Evolutionary conservation across 2,888 invertebrate genomes (phyloP).

Genomic region (Drosophila seclusa): DNA sequence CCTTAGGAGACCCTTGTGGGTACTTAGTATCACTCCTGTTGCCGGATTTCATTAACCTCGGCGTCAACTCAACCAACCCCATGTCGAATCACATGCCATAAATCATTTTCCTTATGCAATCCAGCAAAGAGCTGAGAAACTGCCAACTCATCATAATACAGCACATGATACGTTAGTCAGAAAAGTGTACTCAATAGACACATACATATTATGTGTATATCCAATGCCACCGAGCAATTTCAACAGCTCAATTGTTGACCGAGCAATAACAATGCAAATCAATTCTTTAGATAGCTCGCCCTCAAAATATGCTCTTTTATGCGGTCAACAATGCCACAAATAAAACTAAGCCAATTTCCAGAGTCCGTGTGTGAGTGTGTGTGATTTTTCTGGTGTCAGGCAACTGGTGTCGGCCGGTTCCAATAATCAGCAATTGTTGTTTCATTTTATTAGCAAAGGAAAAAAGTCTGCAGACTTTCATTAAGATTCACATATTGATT

Average conservation of each 20-base stretch:
- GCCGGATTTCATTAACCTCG: conserved; percentile 65
- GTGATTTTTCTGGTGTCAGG: conserved; percentile 4
- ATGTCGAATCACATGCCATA: conserved; percentile 63
- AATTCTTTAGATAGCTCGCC: conserved; percentile 60
- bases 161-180: conserved; percentile 49
- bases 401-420: conserved; percentile 9
- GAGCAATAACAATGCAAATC: conserved; percentile 71
- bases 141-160: conserved; percentile 62
- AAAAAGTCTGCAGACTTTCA: conserved; percentile 70
- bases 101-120: conserved; percentile 76
- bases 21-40: conserved; percentile 53
- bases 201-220: conserved; percentile 2
- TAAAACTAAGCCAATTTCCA: conserved; percentile 48
- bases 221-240: conserved; percentile 50
- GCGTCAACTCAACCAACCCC: conserved; percentile 50
- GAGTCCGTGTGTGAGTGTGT: conserved; percentile 16
- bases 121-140: conserved; percentile 41
- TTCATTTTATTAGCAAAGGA: conserved; percentile 64
- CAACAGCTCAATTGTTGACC: conserved; percentile 67
- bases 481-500: conserved; percentile 44
- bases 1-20: conserved; percentile 24
- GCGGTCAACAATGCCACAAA: conserved; percentile 45
- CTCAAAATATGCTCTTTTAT: conserved; percentile 50
- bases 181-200: conserved; percentile 19
- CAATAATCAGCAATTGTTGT: conserved; percentile 65